Evolutionary conservation across 2,888 invertebrate genomes (phyloP), one percentile per base, ranked within the genome.

Genomic region (Isoperla grammatica): DNA sequence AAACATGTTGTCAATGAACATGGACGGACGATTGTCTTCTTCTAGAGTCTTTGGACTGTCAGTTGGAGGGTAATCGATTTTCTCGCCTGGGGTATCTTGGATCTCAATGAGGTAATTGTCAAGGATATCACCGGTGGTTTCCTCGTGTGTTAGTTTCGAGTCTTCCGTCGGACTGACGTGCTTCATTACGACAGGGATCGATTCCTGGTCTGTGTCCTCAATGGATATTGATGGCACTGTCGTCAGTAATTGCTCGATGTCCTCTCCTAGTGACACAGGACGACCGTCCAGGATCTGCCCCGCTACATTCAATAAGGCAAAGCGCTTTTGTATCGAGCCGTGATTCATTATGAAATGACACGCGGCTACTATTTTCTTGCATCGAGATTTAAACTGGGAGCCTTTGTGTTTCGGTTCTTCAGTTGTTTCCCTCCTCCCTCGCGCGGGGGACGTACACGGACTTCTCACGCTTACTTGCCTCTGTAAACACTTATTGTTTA

Each of bases 201-300:
- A 29, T 29, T 29, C 29, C 29, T 29, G 29, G 29, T 29, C 29
- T 29, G 29, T 29, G 8, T 29, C 29, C 8, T 29, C 29, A 29
- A 29, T 8, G 29, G 29, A 29, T 29, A 29, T 29, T 29, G 29
- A 29, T 8, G 29, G 29, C 4, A 29, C 29, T 29, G 8, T 29
- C 29, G 5, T 29, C 29, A 46, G 46, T n/a, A 46, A n/a, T 4
- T n/a, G 20, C 20, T 46, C 39, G 8, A 48, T 56, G 19, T 50
- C 43, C 2, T 56, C 56, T 12, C 37, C 46, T 11, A 59, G 3
- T 23, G 22, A 29, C 1, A 63, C 57, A 9, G 61, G 55, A 4
- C 60, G 55, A 6, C 64, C 64, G 15, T 57, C 60, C 1, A 62
- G 29, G 13, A 64, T 49, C 6, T 62, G 45, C 11, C 49, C 61